A percentile compares a stretch with the other conserved stretches of the same genome.
These are phyloP conservation scores for Toxotes jaculatrix DNA, from an alignment of 2,113 vertebrate species.

Conservation along the genomic window DNA sequence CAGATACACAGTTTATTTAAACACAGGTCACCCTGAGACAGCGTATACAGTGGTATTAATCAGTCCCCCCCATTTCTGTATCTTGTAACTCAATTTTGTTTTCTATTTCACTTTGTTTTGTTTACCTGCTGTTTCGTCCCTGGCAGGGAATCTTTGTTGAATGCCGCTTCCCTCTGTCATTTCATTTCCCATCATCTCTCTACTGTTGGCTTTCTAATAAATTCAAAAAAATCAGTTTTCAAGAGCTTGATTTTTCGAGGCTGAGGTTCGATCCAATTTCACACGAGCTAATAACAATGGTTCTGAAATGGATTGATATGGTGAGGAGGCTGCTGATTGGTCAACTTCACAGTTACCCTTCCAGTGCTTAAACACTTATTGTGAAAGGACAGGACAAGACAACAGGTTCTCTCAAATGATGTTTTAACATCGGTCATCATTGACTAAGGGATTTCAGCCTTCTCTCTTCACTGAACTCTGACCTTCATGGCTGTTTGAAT, in stretches of 20 bases:
- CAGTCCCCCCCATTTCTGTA: no score
- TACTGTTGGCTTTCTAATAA: background rate
- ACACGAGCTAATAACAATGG: background rate
- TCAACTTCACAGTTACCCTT: no score
- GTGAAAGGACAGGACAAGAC: no score
- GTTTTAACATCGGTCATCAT: no score
- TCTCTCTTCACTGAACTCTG: background rate
- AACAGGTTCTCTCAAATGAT: no score
- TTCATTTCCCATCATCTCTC: conserved; percentile 5
- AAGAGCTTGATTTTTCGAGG: no score
- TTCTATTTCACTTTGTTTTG: background rate
- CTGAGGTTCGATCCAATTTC: no score
- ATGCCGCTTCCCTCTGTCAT: background rate
- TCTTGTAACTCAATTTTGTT: no score
- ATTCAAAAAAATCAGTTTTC: background rate
- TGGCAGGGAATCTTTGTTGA: no score
- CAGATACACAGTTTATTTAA: no score
- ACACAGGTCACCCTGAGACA: background rate
- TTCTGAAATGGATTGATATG: background rate
- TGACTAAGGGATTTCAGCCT: no score
- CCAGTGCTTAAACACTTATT: no score
- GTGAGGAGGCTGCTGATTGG: background rate
- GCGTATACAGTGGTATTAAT: background rate
- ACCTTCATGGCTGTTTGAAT: background rate
- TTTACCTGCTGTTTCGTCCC: background rate